Evolutionary conservation across 2,888 invertebrate species (phyloP).

Genomic region (Drosophila gaucha): DNA sequence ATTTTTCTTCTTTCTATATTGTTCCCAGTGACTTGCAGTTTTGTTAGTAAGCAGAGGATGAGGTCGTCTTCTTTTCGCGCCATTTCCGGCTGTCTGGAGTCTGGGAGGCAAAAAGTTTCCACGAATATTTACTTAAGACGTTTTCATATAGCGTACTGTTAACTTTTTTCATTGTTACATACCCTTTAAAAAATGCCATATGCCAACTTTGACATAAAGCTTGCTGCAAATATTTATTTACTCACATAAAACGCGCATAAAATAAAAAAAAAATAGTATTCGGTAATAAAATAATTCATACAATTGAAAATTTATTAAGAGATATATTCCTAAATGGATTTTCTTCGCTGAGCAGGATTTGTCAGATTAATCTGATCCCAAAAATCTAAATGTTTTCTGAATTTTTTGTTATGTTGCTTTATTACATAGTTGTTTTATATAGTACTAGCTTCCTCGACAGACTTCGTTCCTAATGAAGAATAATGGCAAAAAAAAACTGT

Average conservation of each 20-base stretch:
- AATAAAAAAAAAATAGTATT: not conserved
- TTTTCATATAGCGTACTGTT: conserved; percentile 44
- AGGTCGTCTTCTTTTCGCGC: conserved; percentile 35
- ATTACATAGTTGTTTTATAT: too few relatives aligned
- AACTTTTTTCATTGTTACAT: conserved; percentile 38
- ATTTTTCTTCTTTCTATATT: conserved; percentile 11
- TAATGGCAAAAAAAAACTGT: too few relatives aligned
- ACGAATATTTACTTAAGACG: conserved; percentile 63
- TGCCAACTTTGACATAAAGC: conserved; percentile 28
- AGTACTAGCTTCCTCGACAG: too few relatives aligned
- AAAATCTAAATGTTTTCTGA: too few relatives aligned
- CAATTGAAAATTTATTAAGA: too few relatives aligned
- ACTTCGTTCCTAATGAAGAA: too few relatives aligned
- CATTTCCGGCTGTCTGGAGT: conserved; percentile 49
- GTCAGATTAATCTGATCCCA: too few relatives aligned
- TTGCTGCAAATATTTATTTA: conserved; percentile 15
- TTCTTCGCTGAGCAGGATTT: too few relatives aligned
- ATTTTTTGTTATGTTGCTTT: too few relatives aligned
- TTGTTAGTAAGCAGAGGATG: conserved; percentile 6
- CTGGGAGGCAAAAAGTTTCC: conserved; percentile 52
- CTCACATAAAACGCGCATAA: not conserved
- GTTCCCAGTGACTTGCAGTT: conserved; percentile 35
- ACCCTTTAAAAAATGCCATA: conserved; percentile 13
- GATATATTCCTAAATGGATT: too few relatives aligned
- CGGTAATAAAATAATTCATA: too few relatives aligned